Evolutionary conservation across 2,113 vertebrate species (phyloP).

Genomic region (Acinonyx jubatus): DNA sequence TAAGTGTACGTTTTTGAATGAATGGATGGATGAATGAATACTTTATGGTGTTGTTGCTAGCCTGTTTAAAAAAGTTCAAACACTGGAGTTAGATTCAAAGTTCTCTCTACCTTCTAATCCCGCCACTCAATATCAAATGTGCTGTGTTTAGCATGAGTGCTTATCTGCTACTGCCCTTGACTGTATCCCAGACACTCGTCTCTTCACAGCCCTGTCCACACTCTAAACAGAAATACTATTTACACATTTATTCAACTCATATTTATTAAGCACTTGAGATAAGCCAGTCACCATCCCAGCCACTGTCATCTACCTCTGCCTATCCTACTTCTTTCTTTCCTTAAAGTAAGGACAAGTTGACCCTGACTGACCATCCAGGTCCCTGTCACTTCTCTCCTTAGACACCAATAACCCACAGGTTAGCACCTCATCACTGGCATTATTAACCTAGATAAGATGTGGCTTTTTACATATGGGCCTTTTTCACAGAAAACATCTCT

Average conservation of each 20-base stretch:
- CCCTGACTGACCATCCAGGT: neutral
- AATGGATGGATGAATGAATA: neutral
- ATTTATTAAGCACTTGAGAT: neutral
- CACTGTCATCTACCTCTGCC: neutral
- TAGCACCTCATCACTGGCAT: neutral
- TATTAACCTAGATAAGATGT: neutral
- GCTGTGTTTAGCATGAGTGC: neutral
- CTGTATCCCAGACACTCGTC: neutral
- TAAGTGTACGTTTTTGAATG: neutral
- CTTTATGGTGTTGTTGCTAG: neutral
- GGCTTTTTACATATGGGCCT: neutral
- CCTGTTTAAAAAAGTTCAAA: neutral
- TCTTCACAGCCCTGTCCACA: neutral
- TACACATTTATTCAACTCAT: neutral
- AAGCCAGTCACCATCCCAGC: neutral
- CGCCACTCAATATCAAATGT: neutral
- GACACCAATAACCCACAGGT: neutral
- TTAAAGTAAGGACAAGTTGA: neutral
- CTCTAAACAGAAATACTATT: neutral
- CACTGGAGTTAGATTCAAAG: neutral
- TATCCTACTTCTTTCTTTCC: neutral
- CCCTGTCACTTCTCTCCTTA: neutral
- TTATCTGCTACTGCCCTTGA: neutral
- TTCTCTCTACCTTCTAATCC: neutral
- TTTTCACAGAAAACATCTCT: neutral